Percentiles rank a stretch among this genome's conserved stretches.
These are phyloP conservation scores for Drosophila sucinea DNA, from an alignment of 1,140 invertebrate species.

Conservation along the genomic window DNA sequence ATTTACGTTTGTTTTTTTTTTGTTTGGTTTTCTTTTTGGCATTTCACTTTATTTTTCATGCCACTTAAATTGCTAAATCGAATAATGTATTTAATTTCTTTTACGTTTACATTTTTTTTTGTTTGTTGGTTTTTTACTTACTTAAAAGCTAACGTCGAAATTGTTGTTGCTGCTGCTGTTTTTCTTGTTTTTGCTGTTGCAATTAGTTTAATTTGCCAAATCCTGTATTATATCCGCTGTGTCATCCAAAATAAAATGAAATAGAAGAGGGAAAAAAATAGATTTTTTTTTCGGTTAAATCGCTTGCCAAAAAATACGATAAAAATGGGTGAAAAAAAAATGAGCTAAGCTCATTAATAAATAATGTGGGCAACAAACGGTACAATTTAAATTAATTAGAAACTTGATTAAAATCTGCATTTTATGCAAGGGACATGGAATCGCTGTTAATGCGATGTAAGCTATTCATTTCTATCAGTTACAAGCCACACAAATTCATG, in stretches of 20 bases:
- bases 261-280: conserved; percentile 6
- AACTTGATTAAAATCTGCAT: conserved; percentile 9
- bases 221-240: conserved; percentile 79
- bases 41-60: conserved; percentile 39
- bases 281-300: conserved; percentile 6
- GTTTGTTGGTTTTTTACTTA: conserved; percentile 49
- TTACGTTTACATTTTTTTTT: conserved; percentile 24
- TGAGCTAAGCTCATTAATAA: conserved; percentile 71
- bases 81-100: conserved; percentile 33
- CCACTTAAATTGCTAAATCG: conserved; percentile 59
- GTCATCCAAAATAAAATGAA: conserved; percentile 40
- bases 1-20: conserved; percentile 14
- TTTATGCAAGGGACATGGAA: neutral
- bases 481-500: neutral
- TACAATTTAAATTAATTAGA: conserved; percentile 75
- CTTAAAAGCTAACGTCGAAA: conserved; percentile 69
- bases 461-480: conserved; percentile 52
- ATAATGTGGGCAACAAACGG: conserved; percentile 46
- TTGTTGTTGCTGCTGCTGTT: conserved; percentile 27
- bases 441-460: conserved; percentile 12
- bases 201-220: conserved; percentile 81
- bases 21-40: conserved; percentile 10
- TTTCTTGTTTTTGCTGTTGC: conserved; percentile 49
- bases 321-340: conserved; percentile 55
- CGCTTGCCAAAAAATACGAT: conserved; percentile 14